These are phyloP conservation scores for Helicoverpa assulta DNA, from an alignment of 2,888 invertebrate genomes.

Conservation along the genomic window DNA sequence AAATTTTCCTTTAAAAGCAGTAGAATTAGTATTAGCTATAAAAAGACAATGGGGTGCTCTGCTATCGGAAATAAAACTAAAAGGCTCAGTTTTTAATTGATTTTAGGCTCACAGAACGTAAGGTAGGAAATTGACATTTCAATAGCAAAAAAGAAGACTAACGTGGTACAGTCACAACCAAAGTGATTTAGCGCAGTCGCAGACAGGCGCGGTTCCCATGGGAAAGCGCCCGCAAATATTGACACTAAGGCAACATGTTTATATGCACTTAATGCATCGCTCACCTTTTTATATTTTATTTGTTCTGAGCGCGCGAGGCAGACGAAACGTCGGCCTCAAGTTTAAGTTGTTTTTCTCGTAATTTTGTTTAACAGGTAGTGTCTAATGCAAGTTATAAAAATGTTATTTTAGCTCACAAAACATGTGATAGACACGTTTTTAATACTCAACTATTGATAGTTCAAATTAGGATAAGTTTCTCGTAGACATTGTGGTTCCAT, in stretches of 20 bases:
- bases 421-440: conserved; percentile 53
- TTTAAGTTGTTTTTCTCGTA: conserved; percentile 86
- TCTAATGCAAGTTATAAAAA: conserved; percentile 81
- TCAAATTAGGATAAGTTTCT: conserved; percentile 23
- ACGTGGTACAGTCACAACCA: conserved; percentile 70
- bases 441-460: conserved; percentile 33
- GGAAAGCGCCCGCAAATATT: conserved; percentile 89
- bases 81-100: conserved; percentile 75
- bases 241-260: conserved; percentile 89
- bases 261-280: conserved; percentile 90
- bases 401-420: conserved; percentile 70
- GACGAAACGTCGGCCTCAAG: conserved; percentile 86
- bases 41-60: conserved; percentile 28
- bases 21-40: conserved; percentile 23
- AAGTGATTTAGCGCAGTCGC: conserved; percentile 85
- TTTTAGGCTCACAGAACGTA: conserved; percentile 68
- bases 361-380: conserved; percentile 86
- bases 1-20: conserved; percentile 6
- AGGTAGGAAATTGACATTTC: conserved; percentile 84
- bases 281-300: conserved; percentile 89
- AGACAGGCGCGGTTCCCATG: conserved; percentile 84
- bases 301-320: conserved; percentile 85
- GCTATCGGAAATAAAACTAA: conserved; percentile 55
- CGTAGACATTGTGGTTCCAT: conserved; percentile 9
- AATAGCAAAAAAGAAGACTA: conserved; percentile 86